Evolutionary conservation across 37 sponge, comb jelly and placozoan species (phyloP).

Genomic region (Hormiphora californensis): DNA sequence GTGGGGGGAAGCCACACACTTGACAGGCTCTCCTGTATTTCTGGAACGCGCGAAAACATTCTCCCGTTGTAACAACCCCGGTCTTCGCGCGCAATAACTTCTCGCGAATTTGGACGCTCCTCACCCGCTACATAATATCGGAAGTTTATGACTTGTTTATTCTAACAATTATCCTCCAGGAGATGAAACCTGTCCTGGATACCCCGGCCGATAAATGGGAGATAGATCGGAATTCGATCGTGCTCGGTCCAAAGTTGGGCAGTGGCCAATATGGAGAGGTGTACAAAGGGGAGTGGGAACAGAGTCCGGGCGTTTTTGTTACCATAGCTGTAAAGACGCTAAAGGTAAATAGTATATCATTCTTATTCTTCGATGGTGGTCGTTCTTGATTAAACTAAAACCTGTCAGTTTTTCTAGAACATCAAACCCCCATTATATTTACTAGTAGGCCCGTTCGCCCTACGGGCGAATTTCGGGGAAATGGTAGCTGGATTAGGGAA

Average conservation of each 20-base stretch:
- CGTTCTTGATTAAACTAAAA: too few species aligned
- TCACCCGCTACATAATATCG: not conserved
- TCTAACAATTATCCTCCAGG: not conserved
- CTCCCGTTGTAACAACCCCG: not conserved
- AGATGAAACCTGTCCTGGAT: not conserved
- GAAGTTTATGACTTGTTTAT: too few species aligned
- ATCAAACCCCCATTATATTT: too few species aligned
- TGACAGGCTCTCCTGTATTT: not conserved
- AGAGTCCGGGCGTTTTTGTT: slow-evolving; percentile 48
- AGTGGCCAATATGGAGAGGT: slow-evolving; percentile 98
- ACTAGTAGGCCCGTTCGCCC: too few species aligned
- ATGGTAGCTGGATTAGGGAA: too few species aligned
- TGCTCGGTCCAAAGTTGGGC: slow-evolving; percentile 83
- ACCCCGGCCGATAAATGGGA: slow-evolving; percentile 83
- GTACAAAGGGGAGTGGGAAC: slow-evolving; percentile 75
- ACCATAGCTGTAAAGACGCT: slow-evolving; percentile 65
- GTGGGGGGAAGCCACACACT: not conserved
- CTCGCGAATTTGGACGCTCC: not conserved
- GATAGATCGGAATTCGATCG: slow-evolving; percentile 77
- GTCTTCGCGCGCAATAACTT: not conserved
- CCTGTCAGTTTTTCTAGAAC: too few species aligned
- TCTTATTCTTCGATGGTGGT: too few species aligned
- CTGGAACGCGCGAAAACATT: not conserved
- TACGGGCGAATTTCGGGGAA: too few species aligned
- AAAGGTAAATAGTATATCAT: slow-evolving; percentile 57